Evolutionary conservation across 2,797 vertebrate species (phyloP).

Genomic region (Eupleurogrammus muticus): DNA sequence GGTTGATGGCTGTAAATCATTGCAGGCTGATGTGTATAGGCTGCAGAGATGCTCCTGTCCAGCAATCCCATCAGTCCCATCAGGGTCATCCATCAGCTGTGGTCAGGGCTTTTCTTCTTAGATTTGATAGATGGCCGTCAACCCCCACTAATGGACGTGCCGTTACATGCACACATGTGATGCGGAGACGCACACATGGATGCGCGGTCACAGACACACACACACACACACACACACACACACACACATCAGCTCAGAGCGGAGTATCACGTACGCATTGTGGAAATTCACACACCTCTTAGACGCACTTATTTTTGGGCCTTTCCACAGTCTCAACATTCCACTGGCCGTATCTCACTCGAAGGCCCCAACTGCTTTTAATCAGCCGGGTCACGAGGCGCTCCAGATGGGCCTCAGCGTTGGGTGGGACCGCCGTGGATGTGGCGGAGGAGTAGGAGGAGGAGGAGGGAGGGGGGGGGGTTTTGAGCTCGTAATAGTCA

Average conservation of each 20-base stretch:
- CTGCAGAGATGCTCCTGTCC: conserved; percentile 51
- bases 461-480: conserved; percentile 34
- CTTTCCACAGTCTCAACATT: conserved; percentile 80
- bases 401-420: conserved; percentile 83
- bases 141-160: conserved; percentile 52
- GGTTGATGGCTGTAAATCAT: conserved; percentile 9
- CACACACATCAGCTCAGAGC: conserved; percentile 29
- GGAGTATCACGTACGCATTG: conserved; percentile 49
- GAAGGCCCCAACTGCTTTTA: conserved; percentile 83
- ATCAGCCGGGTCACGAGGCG: conserved; percentile 85
- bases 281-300: conserved; percentile 55
- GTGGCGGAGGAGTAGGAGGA: conserved; percentile 47
- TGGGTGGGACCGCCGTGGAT: conserved; percentile 78
- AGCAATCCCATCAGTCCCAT: conserved; percentile 44
- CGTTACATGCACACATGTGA: conserved; percentile 33
- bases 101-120: conserved; percentile 36
- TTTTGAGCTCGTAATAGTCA: conserved; percentile 73
- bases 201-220: conserved; percentile 29
- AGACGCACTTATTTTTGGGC: conserved; percentile 65
- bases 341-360: conserved; percentile 82
- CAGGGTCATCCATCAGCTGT: conserved; percentile 62
- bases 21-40: conserved; percentile 27
- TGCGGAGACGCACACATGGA: conserved; percentile 19
- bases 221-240: conserved; percentile 35
- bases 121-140: conserved; percentile 64